Base-by-base conservation (phyloP, 2,888 invertebrate species). In the Ophonus ardosiacus region DNA sequence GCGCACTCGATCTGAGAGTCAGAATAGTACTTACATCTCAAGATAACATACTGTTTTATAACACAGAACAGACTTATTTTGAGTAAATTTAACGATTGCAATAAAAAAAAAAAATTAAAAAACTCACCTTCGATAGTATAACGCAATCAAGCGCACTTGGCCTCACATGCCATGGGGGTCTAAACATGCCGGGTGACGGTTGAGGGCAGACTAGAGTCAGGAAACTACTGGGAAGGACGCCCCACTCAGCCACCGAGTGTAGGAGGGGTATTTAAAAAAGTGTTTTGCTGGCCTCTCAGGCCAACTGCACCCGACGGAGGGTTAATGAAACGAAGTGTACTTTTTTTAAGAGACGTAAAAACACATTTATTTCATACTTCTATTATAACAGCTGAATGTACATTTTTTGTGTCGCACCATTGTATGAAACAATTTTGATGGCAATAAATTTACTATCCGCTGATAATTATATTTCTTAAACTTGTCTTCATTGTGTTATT, bases 221-320 rank as follows among this genome's bases (percentile, higher is more conserved):
- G 61, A 59, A 59, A 18, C 15, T 59, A 59, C 10, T 59, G 61
- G 61, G 18, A 18, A 10, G 6, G 61, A 7, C 15, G 61, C 6
- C 15, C 15, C 61, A 17, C 61, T 17, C 15, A 15, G 61, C 61
- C 18, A 18, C 61, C 15, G 15, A 4, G 61, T 15, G 61, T 15
- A 17, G 61, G 61, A 18, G 61, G 61, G 61, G 61, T 10, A 59
- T 59, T 10, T 15, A 59, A 18, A 59, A 59, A 59, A 59, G 61
- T 59, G 61, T 59, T 40, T 40, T 40, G 40, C 40, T 7, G 5
- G 40, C 40, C n/a, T n/a, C n/a, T n/a, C 40, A 40, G 40, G 40
- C 40, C 40, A 40, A 7, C 40, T 40, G 40, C 40, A 7, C 40
- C 40, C 40, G 40, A 40, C 40, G 40, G 40, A 40, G 40, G 40